A percentile compares a stretch with the other conserved stretches of the same genome.
phyloP scores from a whole-genome alignment of 2,113 vertebrate genomes.

The Nannobrachium achirus region DNA sequence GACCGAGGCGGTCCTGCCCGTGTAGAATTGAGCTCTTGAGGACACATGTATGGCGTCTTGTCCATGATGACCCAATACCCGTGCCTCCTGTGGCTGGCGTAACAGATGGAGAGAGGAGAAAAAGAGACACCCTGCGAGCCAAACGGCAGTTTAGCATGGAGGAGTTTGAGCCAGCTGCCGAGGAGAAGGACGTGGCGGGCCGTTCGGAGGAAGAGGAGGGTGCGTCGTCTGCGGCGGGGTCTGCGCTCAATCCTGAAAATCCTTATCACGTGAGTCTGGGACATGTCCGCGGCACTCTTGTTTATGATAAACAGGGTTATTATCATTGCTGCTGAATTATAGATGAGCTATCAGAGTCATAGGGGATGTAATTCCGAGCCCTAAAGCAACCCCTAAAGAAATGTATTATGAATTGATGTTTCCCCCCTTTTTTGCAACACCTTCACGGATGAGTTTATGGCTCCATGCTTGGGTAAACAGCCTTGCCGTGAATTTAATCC shows the following conservation, averaged over 20 bases:
- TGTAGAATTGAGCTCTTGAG: conserved; percentile 70
- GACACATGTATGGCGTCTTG: conserved; percentile 66
- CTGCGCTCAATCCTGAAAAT: conserved; percentile 88
- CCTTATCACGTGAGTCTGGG: conserved; percentile 88
- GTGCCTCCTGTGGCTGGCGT: conserved; percentile 63
- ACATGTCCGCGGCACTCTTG: conserved; percentile 32
- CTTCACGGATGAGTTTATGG: conserved; percentile 48
- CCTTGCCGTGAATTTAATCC: conserved; percentile 32
- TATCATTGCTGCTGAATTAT: background rate
- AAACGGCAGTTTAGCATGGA: conserved; percentile 74
- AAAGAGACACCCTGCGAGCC: conserved; percentile 80
- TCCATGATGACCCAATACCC: conserved; percentile 73
- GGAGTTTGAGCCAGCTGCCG: conserved; percentile 69
- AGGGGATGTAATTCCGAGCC: conserved; percentile 11
- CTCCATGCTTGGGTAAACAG: conserved; percentile 6
- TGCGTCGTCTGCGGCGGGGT: conserved; percentile 44
- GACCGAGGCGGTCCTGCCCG: conserved; percentile 58
- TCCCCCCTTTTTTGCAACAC: conserved; percentile 55
- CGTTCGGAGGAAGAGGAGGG: conserved; percentile 57
- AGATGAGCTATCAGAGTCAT: conserved; percentile 43
- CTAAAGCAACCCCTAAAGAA: conserved; percentile 51
- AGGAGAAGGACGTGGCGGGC: conserved; percentile 47
- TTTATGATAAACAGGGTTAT: conserved; percentile 27
- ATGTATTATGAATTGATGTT: conserved; percentile 37
- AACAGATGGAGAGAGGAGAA: conserved; percentile 85